A percentile compares a stretch with the other conserved stretches of the same genome.
phyloP scores from a whole-genome alignment of 2,888 invertebrate genomes.

The Exephanes ischioxanthus region DNA sequence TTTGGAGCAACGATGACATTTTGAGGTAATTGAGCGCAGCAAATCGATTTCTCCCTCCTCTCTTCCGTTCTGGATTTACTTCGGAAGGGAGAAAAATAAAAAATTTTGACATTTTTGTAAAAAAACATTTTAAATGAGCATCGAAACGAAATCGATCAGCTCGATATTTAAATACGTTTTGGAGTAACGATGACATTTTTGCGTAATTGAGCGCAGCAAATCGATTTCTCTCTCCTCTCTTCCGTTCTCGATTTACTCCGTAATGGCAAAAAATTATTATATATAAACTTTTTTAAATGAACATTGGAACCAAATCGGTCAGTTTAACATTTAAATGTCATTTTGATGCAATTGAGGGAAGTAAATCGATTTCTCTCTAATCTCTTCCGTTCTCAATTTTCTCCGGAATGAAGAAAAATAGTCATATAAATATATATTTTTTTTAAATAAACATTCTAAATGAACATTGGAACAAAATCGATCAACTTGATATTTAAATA shows the following conservation, averaged over 20 bases:
- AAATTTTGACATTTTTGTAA: too few species aligned
- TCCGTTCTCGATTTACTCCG: too few species aligned
- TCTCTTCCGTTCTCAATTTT: not conserved
- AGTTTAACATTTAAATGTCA: too few species aligned
- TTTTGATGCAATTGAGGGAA: too few species aligned
- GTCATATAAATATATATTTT: too few species aligned
- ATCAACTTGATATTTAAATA: not conserved
- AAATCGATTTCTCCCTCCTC: not conserved
- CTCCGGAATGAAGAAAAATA: not conserved
- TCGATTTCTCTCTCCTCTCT: constrained; percentile 46
- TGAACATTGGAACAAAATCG: not conserved
- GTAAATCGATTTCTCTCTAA: too few species aligned
- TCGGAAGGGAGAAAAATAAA: not conserved
- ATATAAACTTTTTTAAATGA: too few species aligned
- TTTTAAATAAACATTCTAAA: not conserved
- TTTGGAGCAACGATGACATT: not conserved
- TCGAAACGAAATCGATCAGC: not conserved
- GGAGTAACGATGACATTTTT: not conserved
- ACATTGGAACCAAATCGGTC: too few species aligned
- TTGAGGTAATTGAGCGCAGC: not conserved
- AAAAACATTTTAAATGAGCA: not conserved
- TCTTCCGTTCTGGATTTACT: not conserved
- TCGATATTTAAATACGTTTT: not conserved
- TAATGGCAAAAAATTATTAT: too few species aligned
- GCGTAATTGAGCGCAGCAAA: constrained; percentile 23